phyloP scores from a whole-genome alignment of 2,888 invertebrate genomes.

The Aleiodes leptofemur region DNA sequence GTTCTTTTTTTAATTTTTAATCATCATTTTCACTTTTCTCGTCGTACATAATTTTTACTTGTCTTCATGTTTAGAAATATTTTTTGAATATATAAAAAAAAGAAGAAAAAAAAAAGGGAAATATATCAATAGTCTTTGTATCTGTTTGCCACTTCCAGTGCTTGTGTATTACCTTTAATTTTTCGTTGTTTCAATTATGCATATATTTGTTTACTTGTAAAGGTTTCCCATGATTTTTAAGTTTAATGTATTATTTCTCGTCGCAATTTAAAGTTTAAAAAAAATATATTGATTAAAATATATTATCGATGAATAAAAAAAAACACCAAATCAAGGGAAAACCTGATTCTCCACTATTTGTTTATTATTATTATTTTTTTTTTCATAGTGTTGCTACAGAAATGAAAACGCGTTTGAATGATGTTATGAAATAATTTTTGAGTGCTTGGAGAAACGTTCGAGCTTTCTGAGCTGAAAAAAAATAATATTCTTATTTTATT shows the following conservation, averaged over 20 bases:
- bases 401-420: conserved; percentile 41
- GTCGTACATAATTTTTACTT: conserved; percentile 31
- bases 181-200: conserved; percentile 32
- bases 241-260: conserved; percentile 21
- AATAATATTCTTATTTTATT: conserved; percentile 45
- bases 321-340: conserved; percentile 6
- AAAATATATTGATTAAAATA: conserved; percentile 22
- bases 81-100: conserved; percentile 40
- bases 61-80: conserved; percentile 45
- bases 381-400: conserved; percentile 51
- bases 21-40: conserved; percentile 15
- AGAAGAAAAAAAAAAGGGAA: conserved; percentile 34
- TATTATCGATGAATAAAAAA: not conserved
- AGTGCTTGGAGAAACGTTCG: conserved; percentile 2
- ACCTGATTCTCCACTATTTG: conserved; percentile 11
- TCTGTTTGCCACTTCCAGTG: conserved; percentile 38
- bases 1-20: not conserved
- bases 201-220: conserved; percentile 15
- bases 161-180: conserved; percentile 20
- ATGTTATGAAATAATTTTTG: too few species aligned
- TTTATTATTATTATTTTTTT: conserved; percentile 36
- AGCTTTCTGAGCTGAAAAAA: conserved; percentile 38
- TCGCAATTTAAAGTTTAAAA: not conserved
- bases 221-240: conserved; percentile 28
- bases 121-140: conserved; percentile 35